Base-by-base conservation (phyloP, 2,113 vertebrate species). In the Phyllopteryx taeniolatus region DNA sequence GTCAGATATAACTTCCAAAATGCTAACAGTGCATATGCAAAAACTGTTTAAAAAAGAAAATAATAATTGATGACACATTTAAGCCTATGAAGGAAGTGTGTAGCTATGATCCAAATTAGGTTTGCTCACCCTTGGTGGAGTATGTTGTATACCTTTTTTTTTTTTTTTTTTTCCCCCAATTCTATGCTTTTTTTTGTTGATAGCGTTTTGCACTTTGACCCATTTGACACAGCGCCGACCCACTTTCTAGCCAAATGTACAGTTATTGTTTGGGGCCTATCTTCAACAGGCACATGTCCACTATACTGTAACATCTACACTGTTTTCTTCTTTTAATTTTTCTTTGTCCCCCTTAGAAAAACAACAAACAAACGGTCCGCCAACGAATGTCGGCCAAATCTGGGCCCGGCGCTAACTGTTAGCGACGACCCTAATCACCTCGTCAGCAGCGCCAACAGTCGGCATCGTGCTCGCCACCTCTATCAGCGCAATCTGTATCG, bases 211-310 rank as follows among this genome's bases (percentile, higher is more conserved):
- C 74, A 76, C 66, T 85, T 79, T 88, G 83, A 87, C 83, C 67
- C 51, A 0, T 39, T 72, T 84, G 80, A 15, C 4, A 33, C 63
- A 60, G 65, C 31, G 14, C 33, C 69, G 82, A 88, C 85, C 83
- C 67, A 87, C 74, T 87, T 88, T 85, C 42, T 46, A 87, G 82
- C 46, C 31, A 76, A 85, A 81, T 89, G 79, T 82, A 87, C 85
- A 87, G 88, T 91, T 89, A 85, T 82, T 89, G 82, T 89, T 79
- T 76, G 72, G 2, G 71, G 72, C 62, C 86, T 91, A 91, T 92
- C 92, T 87, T 77, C 75, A 64, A 46, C 81, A 70, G 75, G 47
- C 90, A 91, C 79, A 66, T 84, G 84, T 80, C 74, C 51, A 54
- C 19, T n/a, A 8, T 54, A 54, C 51, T n/a, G 51, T 54, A 39